Conservation (phyloP, 1,140 invertebrate genomes). For the Anagrus nilaparvatae region DNA sequence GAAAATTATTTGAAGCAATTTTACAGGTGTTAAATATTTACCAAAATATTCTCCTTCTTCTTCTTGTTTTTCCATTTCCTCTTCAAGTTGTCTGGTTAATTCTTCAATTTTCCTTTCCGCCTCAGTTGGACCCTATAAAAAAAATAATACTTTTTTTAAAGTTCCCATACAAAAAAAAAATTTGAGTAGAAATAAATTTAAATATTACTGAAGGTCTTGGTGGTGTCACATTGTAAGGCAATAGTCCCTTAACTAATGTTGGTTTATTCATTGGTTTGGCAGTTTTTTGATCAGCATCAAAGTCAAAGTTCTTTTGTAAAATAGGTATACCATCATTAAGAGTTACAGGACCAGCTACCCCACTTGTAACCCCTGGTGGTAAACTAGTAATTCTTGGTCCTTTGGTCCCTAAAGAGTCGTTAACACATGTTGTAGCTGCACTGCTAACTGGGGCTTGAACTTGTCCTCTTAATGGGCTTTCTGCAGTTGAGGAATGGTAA, state of each 20-base stretch:
- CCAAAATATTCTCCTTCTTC: slow-evolving; percentile 95
- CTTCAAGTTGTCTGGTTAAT: slow-evolving; percentile 78
- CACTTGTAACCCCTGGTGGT: slow-evolving; percentile 39
- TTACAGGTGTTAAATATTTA: slow-evolving; percentile 39
- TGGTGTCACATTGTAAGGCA: slow-evolving; percentile 82
- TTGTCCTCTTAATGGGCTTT: slow-evolving; percentile 23
- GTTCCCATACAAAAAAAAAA: neutral
- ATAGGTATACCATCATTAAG: slow-evolving; percentile 33
- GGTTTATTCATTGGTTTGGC: slow-evolving; percentile 33
- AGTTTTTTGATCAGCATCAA: slow-evolving; percentile 25
- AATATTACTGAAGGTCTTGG: slow-evolving; percentile 57
- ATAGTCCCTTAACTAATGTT: slow-evolving; percentile 56
- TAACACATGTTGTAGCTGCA: slow-evolving; percentile 17
- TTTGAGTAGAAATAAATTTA: too few relatives aligned
- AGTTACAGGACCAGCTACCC: slow-evolving; percentile 38
- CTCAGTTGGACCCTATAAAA: slow-evolving; percentile 66
- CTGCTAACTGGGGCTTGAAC: slow-evolving; percentile 34
- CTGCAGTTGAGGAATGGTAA: too few relatives aligned
- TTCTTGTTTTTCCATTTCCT: slow-evolving; percentile 89
- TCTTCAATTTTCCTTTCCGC: slow-evolving; percentile 87
- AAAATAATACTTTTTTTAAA: neutral
- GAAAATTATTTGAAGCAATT: neutral
- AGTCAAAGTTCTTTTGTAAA: slow-evolving; percentile 28
- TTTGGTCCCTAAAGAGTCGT: slow-evolving; percentile 21
- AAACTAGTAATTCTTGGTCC: slow-evolving; percentile 36